Percentiles rank a stretch among this genome's conserved stretches.
Conservation (phyloP, 2,888 invertebrate genomes). For the Xanthorhoe designata region DNA sequence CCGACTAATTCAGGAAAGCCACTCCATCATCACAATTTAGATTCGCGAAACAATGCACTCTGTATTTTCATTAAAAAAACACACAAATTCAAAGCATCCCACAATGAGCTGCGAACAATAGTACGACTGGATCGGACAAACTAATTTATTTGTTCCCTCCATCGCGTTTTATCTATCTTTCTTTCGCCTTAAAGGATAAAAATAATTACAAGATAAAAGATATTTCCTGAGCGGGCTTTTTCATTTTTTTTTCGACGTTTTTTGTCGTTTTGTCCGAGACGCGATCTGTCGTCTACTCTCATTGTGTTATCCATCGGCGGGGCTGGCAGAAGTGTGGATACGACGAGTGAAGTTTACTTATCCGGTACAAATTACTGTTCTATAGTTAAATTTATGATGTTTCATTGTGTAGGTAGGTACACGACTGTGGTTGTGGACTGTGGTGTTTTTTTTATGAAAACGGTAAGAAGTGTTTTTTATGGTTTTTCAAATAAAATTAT, state of each 20-base stretch:
- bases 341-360: neutral
- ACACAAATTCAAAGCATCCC: slow-evolving; percentile 42
- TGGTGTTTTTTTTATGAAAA: no score
- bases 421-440: no score
- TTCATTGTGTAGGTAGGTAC: no score
- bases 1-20: slow-evolving; percentile 24
- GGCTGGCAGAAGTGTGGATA: slow-evolving; percentile 52
- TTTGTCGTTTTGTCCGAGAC: slow-evolving; percentile 66
- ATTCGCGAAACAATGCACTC: slow-evolving; percentile 38
- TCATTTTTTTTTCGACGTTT: slow-evolving; percentile 56
- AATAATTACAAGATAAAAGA: slow-evolving; percentile 85
- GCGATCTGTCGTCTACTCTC: slow-evolving; percentile 72
- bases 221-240: slow-evolving; percentile 61
- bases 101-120: slow-evolving; percentile 54
- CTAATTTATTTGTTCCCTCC: slow-evolving; percentile 69
- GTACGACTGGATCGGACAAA: slow-evolving; percentile 74
- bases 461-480: no score
- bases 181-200: slow-evolving; percentile 82
- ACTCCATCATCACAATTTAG: slow-evolving; percentile 33
- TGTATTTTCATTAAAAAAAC: slow-evolving; percentile 54
- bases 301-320: slow-evolving; percentile 74
- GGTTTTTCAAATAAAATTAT: no score
- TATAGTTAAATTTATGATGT: no score
- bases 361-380: no score
- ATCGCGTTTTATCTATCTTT: slow-evolving; percentile 66